phyloP scores from a whole-genome alignment of 2,888 invertebrate genomes.

The Drosophila hamatofila region DNA sequence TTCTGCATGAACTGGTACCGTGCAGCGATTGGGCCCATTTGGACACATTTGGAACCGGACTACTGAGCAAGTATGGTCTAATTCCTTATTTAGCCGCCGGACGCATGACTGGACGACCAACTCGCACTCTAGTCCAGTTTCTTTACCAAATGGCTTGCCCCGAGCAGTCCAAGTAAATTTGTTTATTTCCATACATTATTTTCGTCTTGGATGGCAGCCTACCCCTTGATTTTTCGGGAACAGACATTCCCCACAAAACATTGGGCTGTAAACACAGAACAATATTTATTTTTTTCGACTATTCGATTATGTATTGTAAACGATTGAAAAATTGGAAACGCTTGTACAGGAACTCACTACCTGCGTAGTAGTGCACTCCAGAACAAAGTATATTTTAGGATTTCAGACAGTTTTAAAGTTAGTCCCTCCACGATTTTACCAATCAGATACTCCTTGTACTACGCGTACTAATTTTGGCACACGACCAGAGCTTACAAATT shows the following conservation, averaged over 20 bases:
- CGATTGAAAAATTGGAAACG: neutral
- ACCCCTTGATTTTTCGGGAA: neutral
- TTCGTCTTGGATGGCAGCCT: neutral
- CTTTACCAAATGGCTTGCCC: conserved; percentile 83
- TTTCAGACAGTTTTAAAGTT: conserved; percentile 5
- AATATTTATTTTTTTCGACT: neutral
- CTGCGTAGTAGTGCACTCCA: neutral
- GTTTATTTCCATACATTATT: neutral
- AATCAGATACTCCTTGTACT: neutral
- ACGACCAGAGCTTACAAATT: conserved; percentile 1
- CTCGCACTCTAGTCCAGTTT: conserved; percentile 86
- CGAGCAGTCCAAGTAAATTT: conserved; percentile 60
- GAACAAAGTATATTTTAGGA: neutral
- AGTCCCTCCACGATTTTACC: conserved; percentile 2
- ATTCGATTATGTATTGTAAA: neutral
- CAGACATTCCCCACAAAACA: neutral
- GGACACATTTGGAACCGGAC: conserved; percentile 90
- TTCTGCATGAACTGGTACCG: conserved; percentile 87
- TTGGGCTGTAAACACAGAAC: neutral
- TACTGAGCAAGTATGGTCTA: conserved; percentile 86
- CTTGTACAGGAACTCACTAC: neutral
- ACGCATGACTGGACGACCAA: conserved; percentile 87
- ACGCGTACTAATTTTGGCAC: neutral
- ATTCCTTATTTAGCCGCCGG: conserved; percentile 87
- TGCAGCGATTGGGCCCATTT: conserved; percentile 89